phyloP scores from a whole-genome alignment of 2,797 vertebrate species.

The Siniperca scherzeri region DNA sequence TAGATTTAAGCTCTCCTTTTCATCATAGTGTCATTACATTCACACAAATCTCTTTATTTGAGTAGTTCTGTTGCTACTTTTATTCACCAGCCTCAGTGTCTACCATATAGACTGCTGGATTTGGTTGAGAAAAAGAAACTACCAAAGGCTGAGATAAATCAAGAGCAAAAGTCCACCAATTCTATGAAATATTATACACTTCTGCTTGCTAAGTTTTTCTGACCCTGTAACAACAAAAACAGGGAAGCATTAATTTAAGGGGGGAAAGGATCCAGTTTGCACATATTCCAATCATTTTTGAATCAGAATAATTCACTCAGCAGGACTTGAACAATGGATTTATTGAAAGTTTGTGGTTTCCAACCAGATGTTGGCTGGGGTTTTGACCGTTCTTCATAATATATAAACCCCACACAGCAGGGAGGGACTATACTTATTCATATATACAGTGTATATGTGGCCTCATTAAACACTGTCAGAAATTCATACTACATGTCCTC shows the following conservation, averaged over 20 bases:
- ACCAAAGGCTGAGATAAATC: conserved; percentile 6
- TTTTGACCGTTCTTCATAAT: conserved; percentile 14
- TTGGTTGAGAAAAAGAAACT: conserved; percentile 4
- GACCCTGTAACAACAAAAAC: conserved; percentile 14
- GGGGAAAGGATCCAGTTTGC: background rate
- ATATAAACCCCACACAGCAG: conserved; percentile 57
- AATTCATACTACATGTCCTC: background rate
- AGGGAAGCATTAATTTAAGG: background rate
- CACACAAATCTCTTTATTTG: background rate
- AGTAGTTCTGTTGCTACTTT: conserved; percentile 1
- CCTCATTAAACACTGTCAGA: conserved; percentile 11
- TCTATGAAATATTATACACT: conserved; percentile 10
- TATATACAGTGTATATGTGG: conserved; percentile 19
- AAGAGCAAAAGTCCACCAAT: background rate
- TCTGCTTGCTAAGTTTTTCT: background rate
- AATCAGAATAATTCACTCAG: conserved; percentile 1
- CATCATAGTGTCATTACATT: background rate
- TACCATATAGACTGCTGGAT: background rate
- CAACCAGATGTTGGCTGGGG: background rate
- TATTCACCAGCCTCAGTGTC: background rate
- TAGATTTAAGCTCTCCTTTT: conserved; percentile 14
- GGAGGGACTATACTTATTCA: conserved; percentile 29
- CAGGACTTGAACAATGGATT: background rate
- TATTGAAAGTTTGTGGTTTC: background rate
- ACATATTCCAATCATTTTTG: background rate